Evolutionary conservation across 2,888 invertebrate genomes (phyloP), one percentile per base, ranked within the genome.

Genomic region (Protodeltote pygarga): DNA sequence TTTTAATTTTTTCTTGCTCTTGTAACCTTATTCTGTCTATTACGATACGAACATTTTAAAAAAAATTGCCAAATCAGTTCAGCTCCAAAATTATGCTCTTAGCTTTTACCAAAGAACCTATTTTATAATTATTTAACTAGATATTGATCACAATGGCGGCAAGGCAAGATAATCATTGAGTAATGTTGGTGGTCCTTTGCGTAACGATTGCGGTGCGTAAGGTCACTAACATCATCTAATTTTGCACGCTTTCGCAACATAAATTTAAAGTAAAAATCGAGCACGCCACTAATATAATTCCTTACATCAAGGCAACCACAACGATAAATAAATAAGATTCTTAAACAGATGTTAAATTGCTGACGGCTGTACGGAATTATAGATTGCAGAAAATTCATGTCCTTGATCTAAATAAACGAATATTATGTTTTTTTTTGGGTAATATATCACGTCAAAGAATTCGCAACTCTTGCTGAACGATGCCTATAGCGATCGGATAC

Each of bases 151-250:
- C 40, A 54, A 60, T 42, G 53, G 47, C 44, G 53, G 37, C 62
- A 49, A 42, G 48, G 45, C 49, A 60, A 50, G 27, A 38, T 48
- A 51, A 51, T 51, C 28, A 61, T 69, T 70, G 63, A 41, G 59
- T 59, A 67, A 70, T 42, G 35, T 34, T 27, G 40, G 25, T 29
- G 47, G 42, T 45, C 51, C 73, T 66, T 86, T 85, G 81, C 84
- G 83, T 81, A 82, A 88, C 72, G 46, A 65, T 58, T 59, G 69
- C 75, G 64, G 81, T 86, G 87, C 86, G 87, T 89, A 85, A 89
- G 89, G 87, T 88, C 89, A 83, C 82, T 79, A 79, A 72, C 79
- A 84, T 84, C 85, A 82, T 84, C 79, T 84, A 79, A 86, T 87
- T 89, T 86, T 81, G 84, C 86, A 85, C 85, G 85, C 81, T 89